Conservation (phyloP, 2,888 invertebrate genomes). For the Linnaemya vulpina region DNA sequence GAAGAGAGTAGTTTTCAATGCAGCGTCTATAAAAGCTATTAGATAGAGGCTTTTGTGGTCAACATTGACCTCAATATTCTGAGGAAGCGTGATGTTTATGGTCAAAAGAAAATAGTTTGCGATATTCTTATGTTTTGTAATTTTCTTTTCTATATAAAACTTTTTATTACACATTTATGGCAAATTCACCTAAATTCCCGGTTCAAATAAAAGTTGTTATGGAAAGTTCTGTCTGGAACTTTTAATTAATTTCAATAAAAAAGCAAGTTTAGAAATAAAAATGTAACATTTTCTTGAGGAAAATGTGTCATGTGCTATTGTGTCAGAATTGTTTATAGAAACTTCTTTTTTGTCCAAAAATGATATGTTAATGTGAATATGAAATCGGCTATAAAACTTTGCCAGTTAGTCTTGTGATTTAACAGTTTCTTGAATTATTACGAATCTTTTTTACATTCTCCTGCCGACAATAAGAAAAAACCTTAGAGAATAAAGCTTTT, state of each 20-base stretch:
- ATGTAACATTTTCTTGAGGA: not conserved
- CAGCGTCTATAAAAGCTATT: not conserved
- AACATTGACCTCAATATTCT: slow-evolving; percentile 59
- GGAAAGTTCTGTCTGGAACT: slow-evolving; percentile 22
- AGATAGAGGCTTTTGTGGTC: not conserved
- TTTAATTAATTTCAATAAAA: not conserved
- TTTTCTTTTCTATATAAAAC: slow-evolving; percentile 5
- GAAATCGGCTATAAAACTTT: not conserved
- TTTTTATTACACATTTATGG: slow-evolving; percentile 2
- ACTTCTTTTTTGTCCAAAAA: not conserved
- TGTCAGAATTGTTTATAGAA: not conserved
- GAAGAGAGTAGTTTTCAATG: slow-evolving; percentile 29
- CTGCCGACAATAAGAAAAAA: slow-evolving; percentile 12
- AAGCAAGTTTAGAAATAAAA: slow-evolving; percentile 1
- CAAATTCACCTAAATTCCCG: slow-evolving; percentile 33
- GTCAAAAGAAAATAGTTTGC: slow-evolving; percentile 40
- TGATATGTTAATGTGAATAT: not conserved
- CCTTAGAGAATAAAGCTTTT: not conserved
- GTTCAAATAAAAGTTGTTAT: slow-evolving; percentile 33
- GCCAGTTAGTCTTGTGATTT: not conserved
- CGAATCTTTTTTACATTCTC: not conserved
- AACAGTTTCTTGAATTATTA: slow-evolving; percentile 35
- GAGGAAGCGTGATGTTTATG: slow-evolving; percentile 44
- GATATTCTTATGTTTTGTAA: slow-evolving; percentile 18
- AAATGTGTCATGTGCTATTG: slow-evolving; percentile 1